A percentile compares a stretch with the other conserved stretches of the same genome.
Evolutionary conservation across 2,797 vertebrate genomes (phyloP).

Genomic region (Pseudochaenichthys georgianus): DNA sequence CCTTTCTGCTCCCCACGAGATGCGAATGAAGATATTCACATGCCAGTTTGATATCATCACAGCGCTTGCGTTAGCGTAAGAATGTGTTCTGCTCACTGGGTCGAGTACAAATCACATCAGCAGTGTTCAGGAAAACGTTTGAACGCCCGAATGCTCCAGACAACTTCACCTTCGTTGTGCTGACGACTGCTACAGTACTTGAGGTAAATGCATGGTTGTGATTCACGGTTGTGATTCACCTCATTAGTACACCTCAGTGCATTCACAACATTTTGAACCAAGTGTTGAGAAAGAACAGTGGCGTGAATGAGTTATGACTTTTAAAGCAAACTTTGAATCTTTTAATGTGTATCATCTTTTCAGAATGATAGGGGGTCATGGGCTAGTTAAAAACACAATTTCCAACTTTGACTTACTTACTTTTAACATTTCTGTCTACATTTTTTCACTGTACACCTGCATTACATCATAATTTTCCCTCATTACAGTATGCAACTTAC

Average conservation of each 20-base stretch:
- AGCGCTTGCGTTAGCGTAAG: constrained; percentile 30
- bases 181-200: background rate
- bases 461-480: background rate
- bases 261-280: background rate
- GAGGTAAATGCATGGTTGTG: background rate
- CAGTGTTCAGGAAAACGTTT: constrained; percentile 39
- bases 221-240: background rate
- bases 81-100: constrained; percentile 53
- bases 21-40: constrained; percentile 18
- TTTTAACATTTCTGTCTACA: too few species aligned
- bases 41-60: constrained; percentile 45
- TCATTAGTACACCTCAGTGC: background rate
- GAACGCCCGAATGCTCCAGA: constrained; percentile 25
- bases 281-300: background rate
- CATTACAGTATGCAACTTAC: background rate
- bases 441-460: background rate
- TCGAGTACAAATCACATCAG: constrained; percentile 54
- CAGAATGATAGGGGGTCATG: too few species aligned
- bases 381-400: too few species aligned
- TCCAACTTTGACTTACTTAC: too few species aligned
- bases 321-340: background rate
- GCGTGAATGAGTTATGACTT: background rate
- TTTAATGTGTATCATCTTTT: background rate
- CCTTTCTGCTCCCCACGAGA: background rate
- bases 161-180: constrained; percentile 15